Percentiles rank a stretch among this genome's conserved stretches.
These are phyloP conservation scores for Neolamprologus longior DNA, from an alignment of 2,113 vertebrate species.

Conservation along the genomic window DNA sequence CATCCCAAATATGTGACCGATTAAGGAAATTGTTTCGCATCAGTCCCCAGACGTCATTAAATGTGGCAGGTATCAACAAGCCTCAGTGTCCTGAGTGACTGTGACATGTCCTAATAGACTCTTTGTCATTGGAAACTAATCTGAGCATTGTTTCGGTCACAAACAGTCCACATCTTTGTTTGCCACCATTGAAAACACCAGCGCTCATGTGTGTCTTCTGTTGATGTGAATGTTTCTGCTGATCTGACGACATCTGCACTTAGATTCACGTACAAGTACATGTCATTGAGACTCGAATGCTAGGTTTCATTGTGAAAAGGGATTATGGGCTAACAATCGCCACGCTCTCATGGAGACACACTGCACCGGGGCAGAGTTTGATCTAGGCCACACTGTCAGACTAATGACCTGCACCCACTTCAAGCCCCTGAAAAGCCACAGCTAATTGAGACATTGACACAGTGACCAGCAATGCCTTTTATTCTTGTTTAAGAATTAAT, in stretches of 20 bases:
- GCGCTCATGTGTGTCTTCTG: background rate
- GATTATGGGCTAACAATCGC: constrained; percentile 46
- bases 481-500: background rate
- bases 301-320: constrained; percentile 43
- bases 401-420: background rate
- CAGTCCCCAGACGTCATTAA: background rate
- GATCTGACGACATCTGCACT: constrained; percentile 41
- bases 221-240: background rate
- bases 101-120: background rate
- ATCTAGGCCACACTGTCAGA: constrained; percentile 1
- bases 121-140: background rate
- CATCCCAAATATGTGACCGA: background rate
- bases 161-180: background rate
- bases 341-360: background rate
- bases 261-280: constrained; percentile 49
- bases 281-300: constrained; percentile 36
- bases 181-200: background rate
- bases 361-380: background rate
- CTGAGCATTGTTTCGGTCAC: background rate
- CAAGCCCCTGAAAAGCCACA: background rate
- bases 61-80: background rate
- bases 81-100: background rate
- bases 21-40: background rate
- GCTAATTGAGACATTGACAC: background rate
- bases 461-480: background rate